Conservation (phyloP, 2,797 vertebrate genomes). For the Paguma larvata region DNA sequence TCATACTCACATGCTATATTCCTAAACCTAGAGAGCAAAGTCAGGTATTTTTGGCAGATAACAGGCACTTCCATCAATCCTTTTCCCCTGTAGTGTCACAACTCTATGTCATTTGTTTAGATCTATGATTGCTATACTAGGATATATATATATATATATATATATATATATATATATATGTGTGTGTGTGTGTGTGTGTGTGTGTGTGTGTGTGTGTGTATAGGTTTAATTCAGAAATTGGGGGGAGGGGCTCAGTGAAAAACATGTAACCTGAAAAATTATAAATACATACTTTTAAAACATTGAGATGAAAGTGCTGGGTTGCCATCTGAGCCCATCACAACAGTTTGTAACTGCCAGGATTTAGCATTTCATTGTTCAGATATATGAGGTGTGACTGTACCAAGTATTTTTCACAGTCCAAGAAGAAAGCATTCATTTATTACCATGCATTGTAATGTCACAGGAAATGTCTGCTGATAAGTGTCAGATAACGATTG, state of each 20-base stretch:
- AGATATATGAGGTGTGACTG: not conserved
- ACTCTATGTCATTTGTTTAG: constrained; percentile 18
- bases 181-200: no score
- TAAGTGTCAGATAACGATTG: not conserved
- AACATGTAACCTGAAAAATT: not conserved
- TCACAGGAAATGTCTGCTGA: not conserved
- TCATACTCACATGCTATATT: not conserved
- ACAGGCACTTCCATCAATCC: not conserved
- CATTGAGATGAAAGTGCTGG: not conserved
- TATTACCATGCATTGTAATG: constrained; percentile 27
- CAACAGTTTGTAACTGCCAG: not conserved
- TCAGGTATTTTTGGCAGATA: not conserved
- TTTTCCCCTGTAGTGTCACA: not conserved
- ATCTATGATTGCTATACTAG: not conserved
- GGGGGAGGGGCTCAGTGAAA: not conserved
- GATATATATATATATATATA: not conserved
- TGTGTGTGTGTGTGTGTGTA: no score
- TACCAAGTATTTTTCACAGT: constrained; percentile 37
- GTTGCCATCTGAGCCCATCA: not conserved
- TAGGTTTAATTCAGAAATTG: constrained; percentile 4
- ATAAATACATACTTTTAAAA: not conserved
- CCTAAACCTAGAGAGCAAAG: not conserved
- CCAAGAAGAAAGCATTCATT: constrained; percentile 55
- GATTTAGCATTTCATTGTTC: constrained; percentile 45
- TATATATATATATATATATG: no score